A percentile compares a stretch with the other conserved stretches of the same genome.
Conservation (phyloP, 2,797 vertebrate species). For the Ctenochaetus hawaiiensis region DNA sequence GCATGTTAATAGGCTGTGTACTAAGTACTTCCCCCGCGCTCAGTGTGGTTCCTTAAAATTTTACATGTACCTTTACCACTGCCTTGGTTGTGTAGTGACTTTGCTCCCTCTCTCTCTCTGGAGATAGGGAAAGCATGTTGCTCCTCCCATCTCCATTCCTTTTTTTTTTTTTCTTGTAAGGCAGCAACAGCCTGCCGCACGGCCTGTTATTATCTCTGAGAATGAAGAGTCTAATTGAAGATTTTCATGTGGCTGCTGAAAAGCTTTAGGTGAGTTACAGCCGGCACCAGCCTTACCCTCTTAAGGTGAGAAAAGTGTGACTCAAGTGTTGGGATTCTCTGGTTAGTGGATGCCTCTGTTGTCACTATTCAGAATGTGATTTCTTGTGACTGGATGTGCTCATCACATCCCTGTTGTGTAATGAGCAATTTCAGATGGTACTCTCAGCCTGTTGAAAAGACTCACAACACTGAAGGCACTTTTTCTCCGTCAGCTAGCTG, state of each 20-base stretch:
- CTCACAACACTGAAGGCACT: constrained; percentile 3
- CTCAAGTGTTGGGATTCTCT: constrained; percentile 38
- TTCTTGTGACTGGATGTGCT: constrained; percentile 11
- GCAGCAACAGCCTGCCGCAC: constrained; percentile 17
- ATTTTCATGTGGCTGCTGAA: constrained; percentile 41
- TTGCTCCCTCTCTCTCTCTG: background rate
- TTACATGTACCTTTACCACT: constrained; percentile 29
- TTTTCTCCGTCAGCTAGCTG: constrained; percentile 8
- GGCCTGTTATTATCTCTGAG: constrained; percentile 46
- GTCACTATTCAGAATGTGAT: constrained; percentile 18
- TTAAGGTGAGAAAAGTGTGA: constrained; percentile 34
- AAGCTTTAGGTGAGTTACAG: constrained; percentile 35
- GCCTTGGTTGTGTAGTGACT: background rate
- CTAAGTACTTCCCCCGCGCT: background rate
- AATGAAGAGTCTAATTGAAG: constrained; percentile 51
- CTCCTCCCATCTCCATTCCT: background rate
- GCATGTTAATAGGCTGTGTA: background rate
- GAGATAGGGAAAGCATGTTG: background rate
- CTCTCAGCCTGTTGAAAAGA: constrained; percentile 19
- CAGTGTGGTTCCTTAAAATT: constrained; percentile 11
- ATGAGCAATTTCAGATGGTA: constrained; percentile 10
- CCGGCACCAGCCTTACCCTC: constrained; percentile 14
- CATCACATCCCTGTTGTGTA: constrained; percentile 17
- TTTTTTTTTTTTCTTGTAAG: constrained; percentile 17
- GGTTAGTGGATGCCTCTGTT: constrained; percentile 11